Conservation (phyloP, 2,113 vertebrate genomes). For the Mirza zaza region DNA sequence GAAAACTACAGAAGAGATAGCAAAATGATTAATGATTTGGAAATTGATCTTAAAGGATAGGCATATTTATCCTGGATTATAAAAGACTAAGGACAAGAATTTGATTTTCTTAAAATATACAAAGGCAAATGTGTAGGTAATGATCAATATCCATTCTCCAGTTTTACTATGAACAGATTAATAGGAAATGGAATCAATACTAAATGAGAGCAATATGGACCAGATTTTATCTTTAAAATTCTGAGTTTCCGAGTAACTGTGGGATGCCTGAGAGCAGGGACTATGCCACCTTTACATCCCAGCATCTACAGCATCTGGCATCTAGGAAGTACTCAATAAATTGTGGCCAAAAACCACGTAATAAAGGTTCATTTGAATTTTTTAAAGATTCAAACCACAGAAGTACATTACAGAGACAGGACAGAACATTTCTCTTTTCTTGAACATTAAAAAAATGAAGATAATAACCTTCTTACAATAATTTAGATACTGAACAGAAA, state of each 20-base stretch:
- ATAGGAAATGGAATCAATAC: background rate
- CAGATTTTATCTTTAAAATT: background rate
- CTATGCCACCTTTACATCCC: background rate
- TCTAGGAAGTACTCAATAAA: background rate
- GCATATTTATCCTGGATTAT: background rate
- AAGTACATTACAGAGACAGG: background rate
- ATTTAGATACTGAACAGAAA: background rate
- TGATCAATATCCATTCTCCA: background rate
- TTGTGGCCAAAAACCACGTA: background rate
- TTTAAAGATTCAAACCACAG: constrained; percentile 17
- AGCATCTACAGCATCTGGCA: background rate
- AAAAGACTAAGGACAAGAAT: background rate
- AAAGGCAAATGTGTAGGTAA: background rate
- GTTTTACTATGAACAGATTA: background rate
- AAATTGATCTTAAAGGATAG: background rate
- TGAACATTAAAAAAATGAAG: background rate
- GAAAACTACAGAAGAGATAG: background rate
- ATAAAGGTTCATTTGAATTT: background rate
- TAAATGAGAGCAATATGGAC: background rate
- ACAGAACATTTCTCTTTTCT: background rate
- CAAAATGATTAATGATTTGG: background rate
- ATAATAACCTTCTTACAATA: background rate
- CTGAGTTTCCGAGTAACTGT: background rate
- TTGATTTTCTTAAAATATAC: background rate
- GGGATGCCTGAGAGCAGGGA: background rate